Evolutionary conservation across 2,797 vertebrate genomes (phyloP), one percentile per base, ranked within the genome.

Genomic region (Psittacula derbiana): DNA sequence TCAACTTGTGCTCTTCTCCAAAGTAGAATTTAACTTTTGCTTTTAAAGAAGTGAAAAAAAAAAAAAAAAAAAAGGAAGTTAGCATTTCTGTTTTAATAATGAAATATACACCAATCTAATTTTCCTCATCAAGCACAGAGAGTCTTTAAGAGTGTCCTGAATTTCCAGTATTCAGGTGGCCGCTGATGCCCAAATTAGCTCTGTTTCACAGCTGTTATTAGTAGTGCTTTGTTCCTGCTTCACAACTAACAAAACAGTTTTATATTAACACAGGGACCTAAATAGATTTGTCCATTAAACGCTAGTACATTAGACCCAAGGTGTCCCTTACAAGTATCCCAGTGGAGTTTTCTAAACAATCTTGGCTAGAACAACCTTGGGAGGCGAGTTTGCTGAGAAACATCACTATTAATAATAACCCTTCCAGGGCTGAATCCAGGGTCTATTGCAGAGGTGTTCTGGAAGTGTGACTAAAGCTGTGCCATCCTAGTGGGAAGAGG

Each of bases 201-300:
- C 81, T 83, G 93, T 93, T 94, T 93, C 92, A 87, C 92, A 97
- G 92, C 90, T 96, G 88, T 97, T 95, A 96, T 95, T 93, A 93
- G 94, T 33, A 80, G 66, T 85, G 93, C 93, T 97, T 94, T 97
- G 96, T 96, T 95, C 93, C 88, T 73, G 83, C 90, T 91, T 96
- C 96, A 96, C 94, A 94, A 96, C 78, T 92, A 97, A 96, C 94
- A 80, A 97, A 96, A 95, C 61, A 92, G 87, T 95, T 97, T 96
- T 96, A 97, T 97, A 97, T 98, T 98, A 98, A 97, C 94, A 95
- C 76, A 93, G 97, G 95, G 96, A 97, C 96, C 96, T 97, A 95
- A 96, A 97, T 97, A 98, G 97, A 96, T 96, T 96, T 98, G 97
- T 97, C 97, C 97, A 97, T 98, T 97, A 98, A 98, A 97, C 28